These are phyloP conservation scores for Zaprionus gabonicus DNA, from an alignment of 1,140 invertebrate genomes.

Conservation along the genomic window DNA sequence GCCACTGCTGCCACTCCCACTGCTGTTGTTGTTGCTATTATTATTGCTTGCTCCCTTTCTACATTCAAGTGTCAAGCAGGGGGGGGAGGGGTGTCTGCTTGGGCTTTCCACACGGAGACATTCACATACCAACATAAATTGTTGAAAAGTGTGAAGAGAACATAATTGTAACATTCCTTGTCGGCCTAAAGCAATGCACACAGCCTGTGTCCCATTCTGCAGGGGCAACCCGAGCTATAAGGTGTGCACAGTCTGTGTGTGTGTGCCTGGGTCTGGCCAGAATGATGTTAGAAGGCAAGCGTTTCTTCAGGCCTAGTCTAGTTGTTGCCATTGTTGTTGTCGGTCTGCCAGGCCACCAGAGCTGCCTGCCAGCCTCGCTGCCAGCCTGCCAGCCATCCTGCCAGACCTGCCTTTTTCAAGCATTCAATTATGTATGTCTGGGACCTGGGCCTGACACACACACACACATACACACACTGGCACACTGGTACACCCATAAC, in stretches of 20 bases:
- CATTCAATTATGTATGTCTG: constrained; percentile 83
- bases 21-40: constrained; percentile 41
- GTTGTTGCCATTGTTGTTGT: constrained; percentile 40
- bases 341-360: constrained; percentile 8
- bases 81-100: neutral
- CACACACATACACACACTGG: constrained; percentile 48
- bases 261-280: constrained; percentile 3
- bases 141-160: constrained; percentile 82
- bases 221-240: neutral
- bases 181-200: constrained; percentile 80
- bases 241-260: neutral
- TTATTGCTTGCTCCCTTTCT: constrained; percentile 42
- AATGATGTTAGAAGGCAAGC: constrained; percentile 64
- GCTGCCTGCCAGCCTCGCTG: constrained; percentile 18
- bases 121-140: constrained; percentile 82
- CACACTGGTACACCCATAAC: constrained; percentile 9
- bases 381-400: constrained; percentile 18
- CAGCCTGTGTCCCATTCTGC: constrained; percentile 39
- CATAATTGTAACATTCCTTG: constrained; percentile 83
- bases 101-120: constrained; percentile 48
- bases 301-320: constrained; percentile 31
- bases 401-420: constrained; percentile 76
- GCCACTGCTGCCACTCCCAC: neutral
- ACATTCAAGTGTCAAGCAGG: constrained; percentile 71
- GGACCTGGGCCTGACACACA: constrained; percentile 76